Conservation (phyloP, 1,140 invertebrate genomes). For the Archivesica marissinica region DNA sequence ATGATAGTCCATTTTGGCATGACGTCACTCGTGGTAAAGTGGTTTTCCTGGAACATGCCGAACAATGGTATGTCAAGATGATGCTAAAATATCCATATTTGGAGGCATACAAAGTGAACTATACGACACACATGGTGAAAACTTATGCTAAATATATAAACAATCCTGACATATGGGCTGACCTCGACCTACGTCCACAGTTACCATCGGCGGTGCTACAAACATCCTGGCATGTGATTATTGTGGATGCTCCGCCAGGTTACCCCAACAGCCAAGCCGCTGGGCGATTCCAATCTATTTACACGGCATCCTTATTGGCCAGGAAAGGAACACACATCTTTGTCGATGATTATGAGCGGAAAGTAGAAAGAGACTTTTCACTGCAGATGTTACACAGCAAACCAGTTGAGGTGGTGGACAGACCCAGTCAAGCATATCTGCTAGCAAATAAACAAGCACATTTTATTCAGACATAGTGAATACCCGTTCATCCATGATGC, state of each 20-base stretch:
- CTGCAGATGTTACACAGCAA: background rate
- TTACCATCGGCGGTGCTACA: background rate
- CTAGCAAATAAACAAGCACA: background rate
- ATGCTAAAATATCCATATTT: too few relatives aligned
- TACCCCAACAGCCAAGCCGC: background rate
- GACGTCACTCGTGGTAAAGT: too few relatives aligned
- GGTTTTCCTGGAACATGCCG: too few relatives aligned
- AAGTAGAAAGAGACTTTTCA: background rate
- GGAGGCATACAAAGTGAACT: too few relatives aligned
- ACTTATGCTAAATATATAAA: background rate
- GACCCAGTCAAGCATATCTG: background rate
- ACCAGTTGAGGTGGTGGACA: background rate
- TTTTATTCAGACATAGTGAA: too few relatives aligned
- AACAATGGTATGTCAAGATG: too few relatives aligned
- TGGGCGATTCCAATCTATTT: conserved; percentile 2
- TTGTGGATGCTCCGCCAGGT: too few relatives aligned
- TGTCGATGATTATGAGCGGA: conserved; percentile 13
- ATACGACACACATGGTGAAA: background rate
- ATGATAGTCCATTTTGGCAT: too few relatives aligned
- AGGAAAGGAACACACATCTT: conserved; percentile 3
- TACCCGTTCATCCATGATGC: too few relatives aligned
- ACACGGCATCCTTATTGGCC: background rate
- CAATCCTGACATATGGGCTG: too few relatives aligned
- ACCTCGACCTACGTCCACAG: too few relatives aligned
- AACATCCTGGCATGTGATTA: conserved; percentile 1